Evolutionary conservation across 1,140 invertebrate species (phyloP), one percentile per base, ranked within the genome.

Genomic region (Contarinia nasturtii): DNA sequence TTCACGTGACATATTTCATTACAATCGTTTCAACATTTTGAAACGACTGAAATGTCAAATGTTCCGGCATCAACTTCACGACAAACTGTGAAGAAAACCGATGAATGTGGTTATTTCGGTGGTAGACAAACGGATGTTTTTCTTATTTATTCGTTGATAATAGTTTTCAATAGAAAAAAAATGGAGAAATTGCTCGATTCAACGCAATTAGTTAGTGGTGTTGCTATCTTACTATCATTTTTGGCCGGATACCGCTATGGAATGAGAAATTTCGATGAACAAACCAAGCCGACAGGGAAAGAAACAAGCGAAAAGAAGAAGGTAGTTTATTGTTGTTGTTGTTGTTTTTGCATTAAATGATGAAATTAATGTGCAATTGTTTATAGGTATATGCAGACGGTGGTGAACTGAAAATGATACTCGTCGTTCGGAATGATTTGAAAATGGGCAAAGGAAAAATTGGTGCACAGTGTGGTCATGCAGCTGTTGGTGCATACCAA

Each of bases 361-460:
- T 14, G 7, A 44, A 44, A 20, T 44, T 19, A 4, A 27, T 10
- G 27, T 10, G 10, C 10, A 27, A 3, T 27, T 10, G 3, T 27
- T 27, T 27, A 8, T 18, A 61, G 57, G 51, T 43, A 36, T 59
- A 48, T 45, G 45, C 50, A 53, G 57, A 62, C 44, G 57, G 59
- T 45, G 64, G 60, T 22, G 75, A 80, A 55, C 77, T 75, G 49
- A 91, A 90, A 69, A 66, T 95, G 62, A 81, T 92, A 1, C 61
- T 96, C 42, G 80, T 92, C 19, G 82, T 93, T 2, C 70, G 89
- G 57, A 87, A 76, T 58, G 90, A 96, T 61, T 67, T 96, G 0
- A 84, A 86, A 62, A 95, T 96, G 90, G 79, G 82, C 17, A 93
- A 90, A 73, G 91, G 91, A 14, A 95, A 95, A 72, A 77, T 88